These are phyloP conservation scores for Naja naja DNA, from an alignment of 2,113 vertebrate species.

Conservation along the genomic window DNA sequence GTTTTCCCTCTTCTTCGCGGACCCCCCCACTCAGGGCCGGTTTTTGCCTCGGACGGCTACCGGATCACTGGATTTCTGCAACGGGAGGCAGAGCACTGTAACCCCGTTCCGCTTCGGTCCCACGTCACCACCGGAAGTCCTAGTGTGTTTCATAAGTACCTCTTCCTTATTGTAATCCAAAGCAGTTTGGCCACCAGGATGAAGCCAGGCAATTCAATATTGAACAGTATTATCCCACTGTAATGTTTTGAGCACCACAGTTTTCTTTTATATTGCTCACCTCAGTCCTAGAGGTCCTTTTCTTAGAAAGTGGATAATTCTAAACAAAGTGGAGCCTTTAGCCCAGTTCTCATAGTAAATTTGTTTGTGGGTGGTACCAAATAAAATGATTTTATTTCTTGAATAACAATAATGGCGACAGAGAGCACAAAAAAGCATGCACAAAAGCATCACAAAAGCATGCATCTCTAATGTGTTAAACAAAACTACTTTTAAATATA, in stretches of 20 bases:
- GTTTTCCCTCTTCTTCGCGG: too few species aligned
- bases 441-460: not conserved
- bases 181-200: slow-evolving; percentile 12
- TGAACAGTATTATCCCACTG: not conserved
- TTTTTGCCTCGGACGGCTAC: too few species aligned
- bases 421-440: not conserved
- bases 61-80: too few species aligned
- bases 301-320: not conserved
- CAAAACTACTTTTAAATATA: not conserved
- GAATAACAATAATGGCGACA: not conserved
- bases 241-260: not conserved
- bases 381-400: not conserved
- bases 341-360: not conserved
- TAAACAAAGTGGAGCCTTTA: not conserved
- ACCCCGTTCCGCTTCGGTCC: too few species aligned
- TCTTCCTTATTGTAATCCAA: slow-evolving; percentile 53
- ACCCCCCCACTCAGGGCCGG: too few species aligned
- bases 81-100: too few species aligned
- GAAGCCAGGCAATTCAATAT: not conserved
- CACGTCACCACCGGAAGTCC: too few species aligned
- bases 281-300: not conserved
- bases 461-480: not conserved
- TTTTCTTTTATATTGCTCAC: not conserved
- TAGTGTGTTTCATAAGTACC: slow-evolving; percentile 35
- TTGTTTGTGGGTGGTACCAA: not conserved